Percentiles rank a stretch among this genome's conserved stretches.
phyloP scores from a whole-genome alignment of 30 jellyfish, hydroid and myxozoan genomes.

The Sanderia malayensis region DNA sequence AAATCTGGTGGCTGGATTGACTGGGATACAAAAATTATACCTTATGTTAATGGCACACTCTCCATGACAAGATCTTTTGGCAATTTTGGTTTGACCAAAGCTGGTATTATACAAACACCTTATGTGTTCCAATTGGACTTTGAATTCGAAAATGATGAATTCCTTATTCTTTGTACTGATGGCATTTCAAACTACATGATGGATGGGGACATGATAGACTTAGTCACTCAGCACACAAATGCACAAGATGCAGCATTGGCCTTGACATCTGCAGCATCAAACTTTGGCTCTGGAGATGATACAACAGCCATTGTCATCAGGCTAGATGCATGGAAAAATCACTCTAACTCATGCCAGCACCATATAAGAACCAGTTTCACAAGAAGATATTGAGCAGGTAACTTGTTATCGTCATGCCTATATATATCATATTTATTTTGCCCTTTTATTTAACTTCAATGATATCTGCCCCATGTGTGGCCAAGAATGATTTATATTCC shows the following conservation, averaged over 20 bases:
- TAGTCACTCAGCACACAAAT: constrained; percentile 53
- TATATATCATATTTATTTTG: too few species aligned
- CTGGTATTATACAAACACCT: constrained; percentile 73
- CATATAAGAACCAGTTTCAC: neutral
- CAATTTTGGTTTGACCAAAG: constrained; percentile 28
- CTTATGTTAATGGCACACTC: constrained; percentile 74
- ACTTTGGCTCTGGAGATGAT: constrained; percentile 93
- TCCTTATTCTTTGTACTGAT: constrained; percentile 76
- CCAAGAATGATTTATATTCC: too few species aligned
- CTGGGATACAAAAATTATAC: constrained; percentile 81
- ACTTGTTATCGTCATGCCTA: too few species aligned
- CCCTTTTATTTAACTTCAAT: too few species aligned
- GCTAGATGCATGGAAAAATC: constrained; percentile 58
- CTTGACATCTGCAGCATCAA: constrained; percentile 77
- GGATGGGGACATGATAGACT: constrained; percentile 61
- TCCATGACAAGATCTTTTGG: constrained; percentile 96
- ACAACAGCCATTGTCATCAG: constrained; percentile 80
- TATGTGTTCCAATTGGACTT: constrained; percentile 17
- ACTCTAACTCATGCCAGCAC: neutral
- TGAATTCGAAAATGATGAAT: constrained; percentile 49
- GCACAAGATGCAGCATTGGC: constrained; percentile 76
- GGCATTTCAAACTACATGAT: constrained; percentile 80
- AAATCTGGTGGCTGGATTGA: constrained; percentile 88
- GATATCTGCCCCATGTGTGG: too few species aligned
- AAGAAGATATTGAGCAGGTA: neutral